A percentile compares a stretch with the other conserved stretches of the same genome.
phyloP scores from a whole-genome alignment of 2,113 vertebrate species.

The Grallaria varia region DNA sequence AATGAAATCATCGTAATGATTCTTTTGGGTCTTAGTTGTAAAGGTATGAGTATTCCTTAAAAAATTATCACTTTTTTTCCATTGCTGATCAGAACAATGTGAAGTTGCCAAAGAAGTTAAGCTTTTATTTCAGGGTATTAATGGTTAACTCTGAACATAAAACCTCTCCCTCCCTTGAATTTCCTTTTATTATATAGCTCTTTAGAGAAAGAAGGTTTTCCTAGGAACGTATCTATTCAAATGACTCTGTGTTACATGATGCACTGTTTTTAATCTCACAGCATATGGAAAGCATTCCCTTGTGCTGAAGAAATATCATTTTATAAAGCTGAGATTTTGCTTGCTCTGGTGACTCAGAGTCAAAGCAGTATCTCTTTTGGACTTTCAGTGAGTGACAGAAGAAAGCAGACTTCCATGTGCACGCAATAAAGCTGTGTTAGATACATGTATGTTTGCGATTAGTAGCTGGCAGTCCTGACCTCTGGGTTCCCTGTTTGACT shows the following conservation, averaged over 20 bases:
- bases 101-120: not conserved
- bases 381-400: not conserved
- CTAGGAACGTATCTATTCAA: not conserved
- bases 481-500: not conserved
- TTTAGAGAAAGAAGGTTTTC: not conserved
- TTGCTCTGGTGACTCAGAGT: not conserved
- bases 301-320: not conserved
- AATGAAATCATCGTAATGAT: not conserved
- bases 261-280: conserved; percentile 4
- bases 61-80: not conserved
- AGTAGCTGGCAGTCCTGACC: not conserved
- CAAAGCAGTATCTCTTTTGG: not conserved
- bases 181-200: not conserved
- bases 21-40: not conserved
- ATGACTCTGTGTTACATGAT: not conserved
- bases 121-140: not conserved
- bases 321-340: not conserved
- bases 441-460: not conserved
- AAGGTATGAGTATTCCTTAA: not conserved
- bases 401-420: not conserved
- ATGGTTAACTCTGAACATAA: not conserved
- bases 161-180: not conserved
- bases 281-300: conserved; percentile 36
- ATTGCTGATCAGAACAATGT: not conserved
- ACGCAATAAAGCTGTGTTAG: not conserved